phyloP scores from a whole-genome alignment of 1,140 invertebrate genomes.

The Orussus abietinus region DNA sequence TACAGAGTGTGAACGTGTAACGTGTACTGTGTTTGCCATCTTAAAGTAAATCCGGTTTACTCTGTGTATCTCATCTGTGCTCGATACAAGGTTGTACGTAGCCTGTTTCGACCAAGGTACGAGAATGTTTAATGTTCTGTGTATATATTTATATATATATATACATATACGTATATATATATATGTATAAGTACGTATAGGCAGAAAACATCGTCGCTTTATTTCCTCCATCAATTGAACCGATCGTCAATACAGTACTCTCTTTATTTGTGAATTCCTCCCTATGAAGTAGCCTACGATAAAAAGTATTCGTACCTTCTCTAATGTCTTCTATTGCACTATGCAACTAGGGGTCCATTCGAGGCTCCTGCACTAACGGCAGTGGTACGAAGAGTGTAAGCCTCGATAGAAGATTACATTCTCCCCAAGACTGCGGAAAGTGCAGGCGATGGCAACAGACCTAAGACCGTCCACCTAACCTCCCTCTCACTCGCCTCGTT shows the following conservation, averaged over 20 bases:
- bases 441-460: too few relatives aligned
- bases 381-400: too few relatives aligned
- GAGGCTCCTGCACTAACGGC: too few relatives aligned
- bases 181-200: slow-evolving; percentile 38
- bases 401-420: too few relatives aligned
- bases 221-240: slow-evolving; percentile 43
- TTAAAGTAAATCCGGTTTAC: too few relatives aligned
- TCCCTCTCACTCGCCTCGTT: slow-evolving; percentile 5
- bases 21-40: too few relatives aligned
- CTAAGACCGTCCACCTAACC: background rate
- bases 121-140: too few relatives aligned
- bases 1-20: slow-evolving; percentile 36
- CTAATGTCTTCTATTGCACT: slow-evolving; percentile 20
- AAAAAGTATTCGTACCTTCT: slow-evolving; percentile 50
- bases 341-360: too few relatives aligned
- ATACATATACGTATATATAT: slow-evolving; percentile 17
- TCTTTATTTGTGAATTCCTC: slow-evolving; percentile 37
- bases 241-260: slow-evolving; percentile 47
- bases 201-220: slow-evolving; percentile 52
- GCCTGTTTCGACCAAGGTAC: too few relatives aligned
- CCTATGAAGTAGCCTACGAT: slow-evolving; percentile 53
- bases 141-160: slow-evolving; percentile 20
- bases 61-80: too few relatives aligned
- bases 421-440: too few relatives aligned
- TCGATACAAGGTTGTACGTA: too few relatives aligned